Evolutionary conservation across 1,140 invertebrate species (phyloP).

Genomic region (Drosophila neocordata): DNA sequence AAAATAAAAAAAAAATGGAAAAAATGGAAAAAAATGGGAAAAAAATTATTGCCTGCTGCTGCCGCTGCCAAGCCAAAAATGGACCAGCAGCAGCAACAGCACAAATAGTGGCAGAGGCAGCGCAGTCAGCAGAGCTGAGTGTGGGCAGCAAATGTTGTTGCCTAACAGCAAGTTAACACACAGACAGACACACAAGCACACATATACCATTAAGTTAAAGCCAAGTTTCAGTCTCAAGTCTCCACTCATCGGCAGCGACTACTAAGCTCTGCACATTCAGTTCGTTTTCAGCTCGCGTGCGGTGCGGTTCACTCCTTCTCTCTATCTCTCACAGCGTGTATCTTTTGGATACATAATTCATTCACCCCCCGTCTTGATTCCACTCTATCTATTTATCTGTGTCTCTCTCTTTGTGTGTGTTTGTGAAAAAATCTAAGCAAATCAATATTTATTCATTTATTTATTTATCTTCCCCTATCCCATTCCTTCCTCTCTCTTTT

Average conservation of each 20-base stretch:
- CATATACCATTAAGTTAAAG: conserved; percentile 15
- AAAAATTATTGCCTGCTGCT: conserved; percentile 53
- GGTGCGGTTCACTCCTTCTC: conserved; percentile 75
- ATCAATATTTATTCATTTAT: conserved; percentile 36
- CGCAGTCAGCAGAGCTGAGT: conserved; percentile 56
- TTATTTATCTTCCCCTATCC: neutral
- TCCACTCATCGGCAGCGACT: conserved; percentile 48
- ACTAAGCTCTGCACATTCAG: conserved; percentile 63
- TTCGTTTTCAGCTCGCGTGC: conserved; percentile 81
- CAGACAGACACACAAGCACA: conserved; percentile 25
- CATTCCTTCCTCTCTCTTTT: neutral
- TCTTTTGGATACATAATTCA: conserved; percentile 24
- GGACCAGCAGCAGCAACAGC: conserved; percentile 61
- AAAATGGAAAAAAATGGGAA: conserved; percentile 25
- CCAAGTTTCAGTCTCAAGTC: conserved; percentile 58
- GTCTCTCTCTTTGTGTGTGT: conserved; percentile 10
- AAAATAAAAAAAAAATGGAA: conserved; percentile 19
- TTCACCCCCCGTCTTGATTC: conserved; percentile 15
- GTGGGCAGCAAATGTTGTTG: conserved; percentile 75
- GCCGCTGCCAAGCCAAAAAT: conserved; percentile 66
- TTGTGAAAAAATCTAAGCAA: conserved; percentile 20
- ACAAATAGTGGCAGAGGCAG: conserved; percentile 21
- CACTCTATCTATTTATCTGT: neutral
- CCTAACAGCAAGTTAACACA: conserved; percentile 63
- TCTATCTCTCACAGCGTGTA: conserved; percentile 24